Base-by-base conservation (phyloP, 1,140 invertebrate genomes). In the Pseudomyrmex concolor region DNA sequence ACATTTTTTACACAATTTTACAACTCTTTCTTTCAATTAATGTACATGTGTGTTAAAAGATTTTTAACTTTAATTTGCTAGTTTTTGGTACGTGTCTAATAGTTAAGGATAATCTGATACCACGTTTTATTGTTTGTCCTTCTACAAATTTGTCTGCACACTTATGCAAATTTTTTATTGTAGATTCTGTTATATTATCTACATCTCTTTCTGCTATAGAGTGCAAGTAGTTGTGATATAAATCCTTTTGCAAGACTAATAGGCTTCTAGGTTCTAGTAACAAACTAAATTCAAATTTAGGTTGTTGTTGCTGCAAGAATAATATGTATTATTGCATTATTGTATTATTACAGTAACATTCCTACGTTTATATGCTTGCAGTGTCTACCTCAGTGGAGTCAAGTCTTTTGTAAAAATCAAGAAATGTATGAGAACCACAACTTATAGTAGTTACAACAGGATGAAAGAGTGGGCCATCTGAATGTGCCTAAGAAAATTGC, bases 1-100 rank as follows among this genome's bases (percentile, higher is more conserved):
- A 50, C 13, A 54, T 34, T 34, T 76, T 66, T 81, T 17, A 45
- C 50, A 12, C 22, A 57, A n/a, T 25, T 66, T 5, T 45, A 45
- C 13, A 12, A 34, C 34, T 54, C 17, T 60, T 22, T 8, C n/a
- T 68, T 78, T 55, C 9, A 1, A 64, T 5, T 19, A 55, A 78
- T 78, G 19, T 59, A 74, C 0, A 72, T 15, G 57, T 43, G 15
- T 73, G 71, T 90, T 90, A 93, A 87, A 93, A 92, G 92, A 95
- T 93, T 91, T 95, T 96, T 89, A 97, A 93, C 94, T 95, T 97
- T 91, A 97, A 95, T 95, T 97, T 98, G 87, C 96, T 95, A 68
- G 97, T 97, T 95, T 98, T 98, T 74, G 98, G 98, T 9, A 99
- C 98, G 95, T 98, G 96, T 92, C 98, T 96, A 83, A 99, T 99